Evolutionary conservation across 1,140 invertebrate genomes (phyloP).

Genomic region (Caenorhabditis tropicalis): DNA sequence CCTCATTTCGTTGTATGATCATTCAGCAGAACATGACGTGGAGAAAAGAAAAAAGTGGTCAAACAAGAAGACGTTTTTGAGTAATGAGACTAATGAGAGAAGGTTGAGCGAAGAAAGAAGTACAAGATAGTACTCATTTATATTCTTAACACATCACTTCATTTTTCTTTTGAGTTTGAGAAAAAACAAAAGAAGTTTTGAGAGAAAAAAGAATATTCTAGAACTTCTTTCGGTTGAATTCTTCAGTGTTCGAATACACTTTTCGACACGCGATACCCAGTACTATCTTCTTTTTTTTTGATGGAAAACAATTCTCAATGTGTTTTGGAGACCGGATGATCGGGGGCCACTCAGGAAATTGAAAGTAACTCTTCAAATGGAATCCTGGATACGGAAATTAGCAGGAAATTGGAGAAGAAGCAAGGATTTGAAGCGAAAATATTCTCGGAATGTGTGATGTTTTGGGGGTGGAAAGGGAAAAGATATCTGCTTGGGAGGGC

Average conservation of each 20-base stretch:
- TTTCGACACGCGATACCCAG: background rate
- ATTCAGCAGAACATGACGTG: background rate
- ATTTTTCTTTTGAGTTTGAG: background rate
- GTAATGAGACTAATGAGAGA: constrained; percentile 30
- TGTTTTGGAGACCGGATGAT: background rate
- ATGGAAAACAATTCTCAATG: background rate
- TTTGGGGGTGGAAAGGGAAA: background rate
- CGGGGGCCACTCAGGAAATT: background rate
- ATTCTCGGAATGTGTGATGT: background rate
- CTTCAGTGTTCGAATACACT: background rate
- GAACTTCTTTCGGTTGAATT: background rate
- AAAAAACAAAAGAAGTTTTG: background rate
- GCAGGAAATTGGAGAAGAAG: background rate
- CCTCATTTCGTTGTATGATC: too few relatives aligned
- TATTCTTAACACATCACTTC: background rate
- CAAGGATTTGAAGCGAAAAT: background rate
- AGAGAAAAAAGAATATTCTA: background rate
- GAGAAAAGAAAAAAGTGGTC: background rate
- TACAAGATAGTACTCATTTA: background rate
- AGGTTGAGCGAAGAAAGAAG: background rate
- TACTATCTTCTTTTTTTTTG: background rate
- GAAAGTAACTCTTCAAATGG: background rate
- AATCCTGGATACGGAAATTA: background rate
- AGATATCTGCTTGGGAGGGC: constrained; percentile 13
- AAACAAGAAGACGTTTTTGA: background rate